phyloP scores from a whole-genome alignment of 2,797 vertebrate species.

The Cephalopachus bancanus region DNA sequence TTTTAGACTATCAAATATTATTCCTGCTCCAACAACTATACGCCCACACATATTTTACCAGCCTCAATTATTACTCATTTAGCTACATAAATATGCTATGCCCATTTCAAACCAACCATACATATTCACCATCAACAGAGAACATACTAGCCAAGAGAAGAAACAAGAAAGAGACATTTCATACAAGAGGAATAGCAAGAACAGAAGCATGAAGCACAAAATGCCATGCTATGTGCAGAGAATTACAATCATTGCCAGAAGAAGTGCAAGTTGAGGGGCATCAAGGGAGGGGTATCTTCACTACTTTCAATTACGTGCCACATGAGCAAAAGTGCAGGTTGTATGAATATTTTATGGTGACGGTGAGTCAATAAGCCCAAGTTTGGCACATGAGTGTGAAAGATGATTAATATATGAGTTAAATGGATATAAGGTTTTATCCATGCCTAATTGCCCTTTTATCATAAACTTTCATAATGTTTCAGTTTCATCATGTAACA shows the following conservation, averaged over 20 bases:
- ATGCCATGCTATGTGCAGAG: not conserved
- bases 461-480: not conserved
- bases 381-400: not conserved
- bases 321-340: conserved; percentile 22
- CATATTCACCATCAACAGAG: conserved; percentile 2
- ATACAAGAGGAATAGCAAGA: not conserved
- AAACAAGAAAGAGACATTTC: not conserved
- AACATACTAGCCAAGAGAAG: not conserved
- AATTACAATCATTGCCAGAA: not conserved
- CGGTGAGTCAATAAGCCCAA: not conserved
- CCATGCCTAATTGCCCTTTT: conserved; percentile 30
- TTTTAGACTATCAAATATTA: conserved; percentile 27
- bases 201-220: not conserved
- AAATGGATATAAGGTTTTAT: conserved; percentile 11
- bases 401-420: not conserved
- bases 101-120: not conserved
- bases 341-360: conserved; percentile 18
- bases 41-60: not conserved
- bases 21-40: not conserved
- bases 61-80: not conserved
- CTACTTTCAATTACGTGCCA: not conserved
- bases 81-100: not conserved
- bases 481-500: not conserved
- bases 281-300: not conserved
- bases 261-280: not conserved